phyloP scores from a whole-genome alignment of 1,140 invertebrate genomes.

The Drosophila biarmipes region DNA sequence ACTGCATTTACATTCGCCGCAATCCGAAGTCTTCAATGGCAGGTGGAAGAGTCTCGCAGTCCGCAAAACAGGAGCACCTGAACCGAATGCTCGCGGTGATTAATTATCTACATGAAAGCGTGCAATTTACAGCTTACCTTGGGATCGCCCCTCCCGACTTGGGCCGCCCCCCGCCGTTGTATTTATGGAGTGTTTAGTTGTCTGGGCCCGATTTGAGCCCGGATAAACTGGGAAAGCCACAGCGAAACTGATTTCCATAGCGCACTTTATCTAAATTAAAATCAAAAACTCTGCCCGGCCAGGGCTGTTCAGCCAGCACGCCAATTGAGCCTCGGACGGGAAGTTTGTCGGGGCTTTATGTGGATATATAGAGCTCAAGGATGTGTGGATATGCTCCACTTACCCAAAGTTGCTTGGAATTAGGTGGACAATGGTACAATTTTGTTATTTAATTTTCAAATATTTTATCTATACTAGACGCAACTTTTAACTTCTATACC shows the following conservation, averaged over 20 bases:
- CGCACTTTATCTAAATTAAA: slow-evolving; percentile 81
- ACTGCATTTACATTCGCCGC: slow-evolving; percentile 71
- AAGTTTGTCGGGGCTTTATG: neutral
- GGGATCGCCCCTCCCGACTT: slow-evolving; percentile 10
- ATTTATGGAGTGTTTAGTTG: slow-evolving; percentile 80
- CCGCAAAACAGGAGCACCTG: slow-evolving; percentile 19
- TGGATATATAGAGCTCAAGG: neutral
- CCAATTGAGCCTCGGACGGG: slow-evolving; percentile 27
- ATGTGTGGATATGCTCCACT: slow-evolving; percentile 9
- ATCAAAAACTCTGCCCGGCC: slow-evolving; percentile 61
- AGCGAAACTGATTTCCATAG: slow-evolving; percentile 74
- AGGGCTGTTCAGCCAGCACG: slow-evolving; percentile 42
- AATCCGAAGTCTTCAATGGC: slow-evolving; percentile 39
- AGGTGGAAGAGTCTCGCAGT: slow-evolving; percentile 25
- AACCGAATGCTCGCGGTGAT: slow-evolving; percentile 60
- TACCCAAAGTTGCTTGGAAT: neutral
- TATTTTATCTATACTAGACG: neutral
- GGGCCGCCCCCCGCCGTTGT: slow-evolving; percentile 27
- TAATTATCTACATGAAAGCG: slow-evolving; percentile 83
- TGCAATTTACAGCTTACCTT: slow-evolving; percentile 79
- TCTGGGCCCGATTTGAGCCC: slow-evolving; percentile 59
- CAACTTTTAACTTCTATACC: no score
- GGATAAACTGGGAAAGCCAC: slow-evolving; percentile 68
- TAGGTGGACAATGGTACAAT: no score
- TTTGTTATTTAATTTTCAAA: neutral